Evolutionary conservation across 2,888 invertebrate species (phyloP).

Genomic region (Heliconius hortense): DNA sequence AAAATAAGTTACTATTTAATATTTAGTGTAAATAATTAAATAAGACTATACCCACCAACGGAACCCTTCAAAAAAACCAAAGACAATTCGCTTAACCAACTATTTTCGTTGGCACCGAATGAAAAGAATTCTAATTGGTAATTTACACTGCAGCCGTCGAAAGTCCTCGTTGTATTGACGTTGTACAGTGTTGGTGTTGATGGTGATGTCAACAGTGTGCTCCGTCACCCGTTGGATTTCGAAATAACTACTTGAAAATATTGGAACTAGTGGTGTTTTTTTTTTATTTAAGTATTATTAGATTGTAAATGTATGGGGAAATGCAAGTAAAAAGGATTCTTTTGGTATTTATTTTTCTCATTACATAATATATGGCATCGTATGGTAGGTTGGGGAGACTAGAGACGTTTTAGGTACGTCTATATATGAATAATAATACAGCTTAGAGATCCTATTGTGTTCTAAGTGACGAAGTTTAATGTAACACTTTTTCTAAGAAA

Average conservation of each 20-base stretch:
- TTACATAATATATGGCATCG: too few relatives aligned
- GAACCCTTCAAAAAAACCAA: slow-evolving; percentile 43
- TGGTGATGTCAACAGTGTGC: slow-evolving; percentile 39
- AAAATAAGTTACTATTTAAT: too few relatives aligned
- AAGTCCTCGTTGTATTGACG: slow-evolving; percentile 40
- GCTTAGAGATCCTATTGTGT: too few relatives aligned
- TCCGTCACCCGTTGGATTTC: slow-evolving; percentile 33
- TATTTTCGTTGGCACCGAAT: slow-evolving; percentile 50
- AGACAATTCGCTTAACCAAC: slow-evolving; percentile 42
- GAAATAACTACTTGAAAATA: slow-evolving; percentile 31
- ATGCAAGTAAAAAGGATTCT: neutral
- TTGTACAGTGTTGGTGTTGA: slow-evolving; percentile 38
- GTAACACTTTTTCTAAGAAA: too few relatives aligned
- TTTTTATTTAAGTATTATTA: neutral
- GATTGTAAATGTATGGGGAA: neutral
- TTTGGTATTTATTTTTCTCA: too few relatives aligned
- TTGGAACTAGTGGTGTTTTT: slow-evolving; percentile 12
- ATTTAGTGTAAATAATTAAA: too few relatives aligned
- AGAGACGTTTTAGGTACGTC: too few relatives aligned
- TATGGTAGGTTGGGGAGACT: too few relatives aligned
- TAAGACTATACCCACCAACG: slow-evolving; percentile 29
- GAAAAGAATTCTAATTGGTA: slow-evolving; percentile 66
- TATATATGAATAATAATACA: too few relatives aligned
- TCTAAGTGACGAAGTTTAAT: too few relatives aligned
- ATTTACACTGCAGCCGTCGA: slow-evolving; percentile 51